Percentiles rank a stretch among this genome's conserved stretches.
phyloP scores from a whole-genome alignment of 2,113 vertebrate species.

The Geothlypis trichas region DNA sequence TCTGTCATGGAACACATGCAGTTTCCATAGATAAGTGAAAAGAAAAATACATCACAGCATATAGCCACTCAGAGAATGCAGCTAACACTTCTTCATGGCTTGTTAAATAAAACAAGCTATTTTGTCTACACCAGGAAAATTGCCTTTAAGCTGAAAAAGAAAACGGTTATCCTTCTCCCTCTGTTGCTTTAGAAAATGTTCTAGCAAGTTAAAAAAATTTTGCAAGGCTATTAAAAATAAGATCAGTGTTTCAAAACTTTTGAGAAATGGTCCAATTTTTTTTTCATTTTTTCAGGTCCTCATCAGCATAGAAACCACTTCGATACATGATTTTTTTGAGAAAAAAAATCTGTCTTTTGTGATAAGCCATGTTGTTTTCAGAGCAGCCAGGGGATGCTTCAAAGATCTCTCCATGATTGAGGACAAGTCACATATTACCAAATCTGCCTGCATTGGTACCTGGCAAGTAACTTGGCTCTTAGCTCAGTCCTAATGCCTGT shows the following conservation, averaged over 20 bases:
- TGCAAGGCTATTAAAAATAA: neutral
- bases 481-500: neutral
- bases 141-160: neutral
- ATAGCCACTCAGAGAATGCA: neutral
- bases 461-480: neutral
- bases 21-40: neutral
- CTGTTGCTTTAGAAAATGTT: neutral
- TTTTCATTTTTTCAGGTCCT: neutral
- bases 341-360: neutral
- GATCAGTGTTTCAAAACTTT: neutral
- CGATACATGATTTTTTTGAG: neutral
- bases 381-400: neutral
- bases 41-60: neutral
- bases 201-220: neutral
- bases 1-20: neutral
- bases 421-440: neutral
- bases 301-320: neutral
- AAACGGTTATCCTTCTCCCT: neutral
- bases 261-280: neutral
- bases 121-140: neutral
- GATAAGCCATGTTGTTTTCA: neutral
- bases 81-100: neutral
- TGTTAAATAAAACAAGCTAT: neutral
- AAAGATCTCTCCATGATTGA: neutral
- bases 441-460: neutral